Evolutionary conservation across 2,797 vertebrate species (phyloP).

Genomic region (Cetoscarus ocellatus): DNA sequence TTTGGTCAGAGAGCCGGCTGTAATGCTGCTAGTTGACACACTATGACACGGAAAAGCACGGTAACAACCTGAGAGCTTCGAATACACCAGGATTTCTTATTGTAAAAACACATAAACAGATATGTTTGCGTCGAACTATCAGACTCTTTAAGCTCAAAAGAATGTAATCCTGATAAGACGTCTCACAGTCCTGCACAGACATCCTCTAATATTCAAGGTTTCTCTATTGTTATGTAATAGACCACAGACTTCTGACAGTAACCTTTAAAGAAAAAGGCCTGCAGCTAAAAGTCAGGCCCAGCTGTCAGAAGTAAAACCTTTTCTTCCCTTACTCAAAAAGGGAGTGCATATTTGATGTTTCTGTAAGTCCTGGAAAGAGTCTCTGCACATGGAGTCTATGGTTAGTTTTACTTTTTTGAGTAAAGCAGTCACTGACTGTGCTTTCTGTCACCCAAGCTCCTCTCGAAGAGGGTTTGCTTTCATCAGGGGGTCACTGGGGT

Average conservation of each 20-base stretch:
- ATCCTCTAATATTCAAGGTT: background rate
- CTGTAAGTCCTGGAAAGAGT: no score
- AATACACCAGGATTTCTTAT: conserved; percentile 1
- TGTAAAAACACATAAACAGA: background rate
- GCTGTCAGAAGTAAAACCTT: background rate
- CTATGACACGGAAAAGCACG: background rate
- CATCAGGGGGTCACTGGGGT: no score
- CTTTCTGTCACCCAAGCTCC: no score
- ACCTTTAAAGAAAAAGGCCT: background rate
- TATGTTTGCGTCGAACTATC: background rate
- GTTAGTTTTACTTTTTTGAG: no score
- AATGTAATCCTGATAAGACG: background rate
- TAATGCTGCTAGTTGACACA: background rate
- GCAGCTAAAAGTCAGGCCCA: background rate
- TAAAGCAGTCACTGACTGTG: no score
- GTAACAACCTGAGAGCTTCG: background rate
- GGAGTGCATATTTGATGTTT: no score
- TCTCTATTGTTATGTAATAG: background rate
- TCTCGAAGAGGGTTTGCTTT: no score
- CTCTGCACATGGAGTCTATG: no score
- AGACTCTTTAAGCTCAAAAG: background rate
- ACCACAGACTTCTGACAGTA: background rate
- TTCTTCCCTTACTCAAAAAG: no score
- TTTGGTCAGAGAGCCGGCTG: conserved; percentile 14
- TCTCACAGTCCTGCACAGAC: background rate